Percentiles rank a stretch among this genome's conserved stretches.
These are phyloP conservation scores for Nematopogon swammerdamellus DNA, from an alignment of 2,888 invertebrate genomes.

Conservation along the genomic window DNA sequence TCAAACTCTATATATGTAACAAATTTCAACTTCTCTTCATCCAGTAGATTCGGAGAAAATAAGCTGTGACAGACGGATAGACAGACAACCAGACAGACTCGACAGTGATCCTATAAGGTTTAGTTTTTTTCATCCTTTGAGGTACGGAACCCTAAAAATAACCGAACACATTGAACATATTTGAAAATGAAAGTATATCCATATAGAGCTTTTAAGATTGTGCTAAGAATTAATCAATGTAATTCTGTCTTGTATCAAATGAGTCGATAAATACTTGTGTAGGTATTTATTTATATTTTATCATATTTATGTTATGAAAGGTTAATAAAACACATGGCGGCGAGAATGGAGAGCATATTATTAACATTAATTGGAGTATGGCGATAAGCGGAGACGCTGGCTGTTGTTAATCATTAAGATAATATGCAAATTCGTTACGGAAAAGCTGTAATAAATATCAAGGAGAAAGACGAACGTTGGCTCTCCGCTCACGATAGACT, in stretches of 20 bases:
- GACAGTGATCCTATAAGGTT: too few relatives aligned
- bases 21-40: too few relatives aligned
- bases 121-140: too few relatives aligned
- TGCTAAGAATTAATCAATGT: not conserved
- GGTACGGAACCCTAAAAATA: too few relatives aligned
- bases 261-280: not conserved
- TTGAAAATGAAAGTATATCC: not conserved
- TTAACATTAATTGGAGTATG: conserved; percentile 44
- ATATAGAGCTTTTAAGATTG: not conserved
- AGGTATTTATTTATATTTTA: not conserved
- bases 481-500: conserved; percentile 9
- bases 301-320: conserved; percentile 25
- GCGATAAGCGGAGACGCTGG: conserved; percentile 33
- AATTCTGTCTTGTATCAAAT: too few relatives aligned
- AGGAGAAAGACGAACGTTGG: not conserved
- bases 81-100: too few relatives aligned
- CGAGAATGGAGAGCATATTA: conserved; percentile 30
- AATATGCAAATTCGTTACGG: conserved; percentile 36
- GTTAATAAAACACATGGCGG: conserved; percentile 35
- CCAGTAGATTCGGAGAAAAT: too few relatives aligned
- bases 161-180: too few relatives aligned
- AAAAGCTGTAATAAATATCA: conserved; percentile 26
- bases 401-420: conserved; percentile 43
- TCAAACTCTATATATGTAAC: too few relatives aligned
- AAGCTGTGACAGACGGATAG: too few relatives aligned